Evolutionary conservation across 2,113 vertebrate genomes (phyloP), one percentile per base, ranked within the genome.

Genomic region (Accipiter virgatus): DNA sequence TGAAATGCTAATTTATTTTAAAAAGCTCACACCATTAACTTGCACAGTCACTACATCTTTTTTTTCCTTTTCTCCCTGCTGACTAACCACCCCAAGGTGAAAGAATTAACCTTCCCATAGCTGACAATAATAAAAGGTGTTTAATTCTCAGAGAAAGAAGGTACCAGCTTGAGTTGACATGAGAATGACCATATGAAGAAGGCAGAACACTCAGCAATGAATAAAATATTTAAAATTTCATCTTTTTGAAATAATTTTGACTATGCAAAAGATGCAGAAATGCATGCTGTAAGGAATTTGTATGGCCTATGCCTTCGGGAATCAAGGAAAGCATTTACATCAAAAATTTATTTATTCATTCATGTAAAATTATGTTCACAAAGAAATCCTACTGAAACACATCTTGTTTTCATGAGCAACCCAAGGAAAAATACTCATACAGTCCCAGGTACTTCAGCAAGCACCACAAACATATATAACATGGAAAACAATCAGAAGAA

Each of bases 281-380:
- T 31, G 32, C 11, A 47, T 22, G 32, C 65, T 86, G 34, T 56
- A 96, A 92, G 75, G 58, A 86, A 86, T 85, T 72, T 63, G 34
- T 79, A 80, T 67, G 86, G 86, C 70, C 81, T 55, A 40, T 92
- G 53, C 94, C 92, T 75, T 74, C 82, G 81, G 91, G 89, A 97
- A 73, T 61, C 80, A 96, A 75, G 71, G 70, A 91, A 96, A 96
- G 93, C 52, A 96, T 97, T 94, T 71, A 72, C 82, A 97, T 95
- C 67, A 96, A 98, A 91, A 67, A 96, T 95, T 96, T 87, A 97
- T 93, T 97, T 86, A 95, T 93, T 93, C 90, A 93, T 97, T 95
- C 78, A 86, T 55, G 77, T 78, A 96, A 94, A 95, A 94, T 62
- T 94, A 90, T 78, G 59, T 86, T 95, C 86, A 78, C 63, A 9